Evolutionary conservation across 2,888 invertebrate genomes (phyloP).

Genomic region (Drosophila gaucha): DNA sequence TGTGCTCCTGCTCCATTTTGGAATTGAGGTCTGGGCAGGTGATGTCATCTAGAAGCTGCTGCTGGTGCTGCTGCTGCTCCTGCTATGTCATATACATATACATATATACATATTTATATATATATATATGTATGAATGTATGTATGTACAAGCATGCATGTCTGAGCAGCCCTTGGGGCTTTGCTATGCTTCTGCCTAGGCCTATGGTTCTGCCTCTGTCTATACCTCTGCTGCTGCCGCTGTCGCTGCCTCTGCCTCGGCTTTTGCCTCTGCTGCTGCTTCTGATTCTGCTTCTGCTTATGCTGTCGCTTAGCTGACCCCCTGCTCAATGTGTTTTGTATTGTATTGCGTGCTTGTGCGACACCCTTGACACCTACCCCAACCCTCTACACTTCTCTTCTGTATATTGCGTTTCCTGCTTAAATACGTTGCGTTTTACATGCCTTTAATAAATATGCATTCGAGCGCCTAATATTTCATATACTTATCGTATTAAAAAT

Average conservation of each 20-base stretch:
- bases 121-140: neutral
- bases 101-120: constrained; percentile 16
- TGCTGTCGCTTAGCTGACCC: constrained; percentile 34
- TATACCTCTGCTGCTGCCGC: neutral
- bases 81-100: neutral
- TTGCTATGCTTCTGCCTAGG: constrained; percentile 14
- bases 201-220: neutral
- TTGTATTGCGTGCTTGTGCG: constrained; percentile 51
- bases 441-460: constrained; percentile 9
- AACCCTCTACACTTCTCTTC: neutral
- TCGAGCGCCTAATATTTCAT: constrained; percentile 28
- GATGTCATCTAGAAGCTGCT: constrained; percentile 75
- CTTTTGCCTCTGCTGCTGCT: neutral
- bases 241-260: neutral
- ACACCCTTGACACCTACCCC: constrained; percentile 13
- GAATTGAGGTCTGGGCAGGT: constrained; percentile 36
- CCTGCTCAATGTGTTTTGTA: constrained; percentile 21
- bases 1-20: constrained; percentile 22
- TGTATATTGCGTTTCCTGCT: constrained; percentile 35
- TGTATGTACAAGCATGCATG: neutral
- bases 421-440: constrained; percentile 9
- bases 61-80: constrained; percentile 26
- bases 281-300: neutral
- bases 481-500: constrained; percentile 14
- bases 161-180: constrained; percentile 17